Conservation (phyloP, 2,888 invertebrate genomes). For the Oscheius sp. region DNA sequence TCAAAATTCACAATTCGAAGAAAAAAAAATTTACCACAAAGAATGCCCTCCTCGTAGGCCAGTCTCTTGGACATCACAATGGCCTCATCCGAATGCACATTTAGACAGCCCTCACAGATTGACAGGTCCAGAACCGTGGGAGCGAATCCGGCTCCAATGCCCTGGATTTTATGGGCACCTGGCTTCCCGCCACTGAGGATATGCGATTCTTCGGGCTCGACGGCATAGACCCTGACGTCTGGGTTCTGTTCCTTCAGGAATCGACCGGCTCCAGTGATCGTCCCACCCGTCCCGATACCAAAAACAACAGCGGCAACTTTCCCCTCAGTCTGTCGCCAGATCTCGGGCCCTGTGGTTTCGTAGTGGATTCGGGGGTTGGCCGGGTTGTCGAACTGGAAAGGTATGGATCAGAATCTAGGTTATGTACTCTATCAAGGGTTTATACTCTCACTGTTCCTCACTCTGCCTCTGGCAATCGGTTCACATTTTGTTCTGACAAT, state of each 20-base stretch:
- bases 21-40: constrained; percentile 54
- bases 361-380: constrained; percentile 70
- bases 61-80: constrained; percentile 65
- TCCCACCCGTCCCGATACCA: constrained; percentile 71
- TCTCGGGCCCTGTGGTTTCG: constrained; percentile 71
- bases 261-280: constrained; percentile 69
- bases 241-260: constrained; percentile 67
- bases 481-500: no score
- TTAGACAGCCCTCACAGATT: constrained; percentile 64
- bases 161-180: constrained; percentile 71
- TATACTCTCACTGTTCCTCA: no score
- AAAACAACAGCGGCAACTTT: constrained; percentile 68
- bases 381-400: constrained; percentile 66
- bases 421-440: no score
- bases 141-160: constrained; percentile 71
- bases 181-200: constrained; percentile 64
- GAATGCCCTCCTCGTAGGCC: constrained; percentile 65
- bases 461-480: no score
- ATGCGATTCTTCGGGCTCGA: constrained; percentile 69
- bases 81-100: constrained; percentile 63
- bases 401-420: no score
- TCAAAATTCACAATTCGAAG: not conserved
- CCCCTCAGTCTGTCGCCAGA: constrained; percentile 70
- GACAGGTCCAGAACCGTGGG: constrained; percentile 62
- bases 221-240: constrained; percentile 61